Evolutionary conservation across 2,797 vertebrate species (phyloP), one percentile per base, ranked within the genome.

Genomic region (Dermochelys coriacea): DNA sequence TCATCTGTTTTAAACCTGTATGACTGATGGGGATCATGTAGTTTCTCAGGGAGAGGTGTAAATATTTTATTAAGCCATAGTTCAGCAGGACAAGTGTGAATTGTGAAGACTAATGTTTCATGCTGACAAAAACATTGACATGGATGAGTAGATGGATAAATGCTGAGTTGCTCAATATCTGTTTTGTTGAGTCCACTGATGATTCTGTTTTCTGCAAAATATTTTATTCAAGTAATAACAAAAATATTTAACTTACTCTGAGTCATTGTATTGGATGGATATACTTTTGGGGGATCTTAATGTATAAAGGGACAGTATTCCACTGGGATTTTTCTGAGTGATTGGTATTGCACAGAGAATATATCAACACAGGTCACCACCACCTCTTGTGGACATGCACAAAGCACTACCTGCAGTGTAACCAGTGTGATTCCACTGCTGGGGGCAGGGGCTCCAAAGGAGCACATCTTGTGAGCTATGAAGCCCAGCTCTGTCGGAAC

Each of bases 181-280:
- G 86, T 88, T 88, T 95, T 96, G 91, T 88, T 59, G 94, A 95
- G 96, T 97, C 90, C 96, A 95, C 96, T 96, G 97, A 97, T 94
- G 93, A 90, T 87, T 95, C 89, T 90, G 18, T 95, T 96, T 96
- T 93, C 93, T 87, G 52, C 52, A 88, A 94, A 95, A 90, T 95
- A 94, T 94, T 95, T 95, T 95, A 94, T 15, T 92, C 82, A 85
- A 93, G 86, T 81, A 88, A 57, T 96, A 97, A 91, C 86, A 94
- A 86, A 87, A 84, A 91, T 94, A 86, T 75, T 68, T 91, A 84
- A 50, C 93, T 92, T 82, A 2, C 82, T 82, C 87, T 37, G 52
- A 80, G n/a, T 68, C 57, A 11, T 27, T 47, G n/a, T 45, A 18
- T 31, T 80, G 45, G 25, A 37, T 14, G 45, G 25, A 14, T 47